These are phyloP conservation scores for Halyomorpha halys DNA, from an alignment of 1,140 invertebrate genomes.

Conservation along the genomic window DNA sequence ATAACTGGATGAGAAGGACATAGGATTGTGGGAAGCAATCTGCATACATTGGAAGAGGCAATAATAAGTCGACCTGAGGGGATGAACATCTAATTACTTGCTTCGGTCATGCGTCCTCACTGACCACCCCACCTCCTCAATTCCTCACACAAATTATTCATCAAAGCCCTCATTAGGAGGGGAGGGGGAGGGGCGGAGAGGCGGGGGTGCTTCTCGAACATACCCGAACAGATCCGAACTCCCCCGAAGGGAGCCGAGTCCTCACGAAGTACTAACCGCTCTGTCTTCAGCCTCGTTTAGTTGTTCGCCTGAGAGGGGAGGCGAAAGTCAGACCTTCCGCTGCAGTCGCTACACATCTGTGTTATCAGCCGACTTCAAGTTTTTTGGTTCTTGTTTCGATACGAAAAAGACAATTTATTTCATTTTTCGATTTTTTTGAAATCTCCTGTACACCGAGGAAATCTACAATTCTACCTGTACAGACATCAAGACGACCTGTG, in stretches of 20 bases:
- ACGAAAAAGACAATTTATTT: too few relatives aligned
- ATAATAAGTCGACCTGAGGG: not conserved
- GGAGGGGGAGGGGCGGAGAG: not conserved
- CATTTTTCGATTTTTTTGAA: too few relatives aligned
- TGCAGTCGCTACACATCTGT: too few relatives aligned
- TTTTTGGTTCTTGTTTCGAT: too few relatives aligned
- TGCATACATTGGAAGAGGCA: not conserved
- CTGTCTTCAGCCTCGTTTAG: constrained; percentile 10
- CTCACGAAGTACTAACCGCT: constrained; percentile 4
- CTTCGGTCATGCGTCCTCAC: constrained; percentile 3
- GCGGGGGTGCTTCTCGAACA: not conserved
- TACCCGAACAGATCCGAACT: not conserved
- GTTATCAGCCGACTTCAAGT: too few relatives aligned
- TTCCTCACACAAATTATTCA: too few relatives aligned
- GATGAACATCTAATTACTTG: constrained; percentile 8
- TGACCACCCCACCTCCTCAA: too few relatives aligned
- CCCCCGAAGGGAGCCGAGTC: not conserved
- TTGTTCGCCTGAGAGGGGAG: constrained; percentile 7
- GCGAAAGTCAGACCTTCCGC: too few relatives aligned
- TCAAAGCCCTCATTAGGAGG: not conserved
- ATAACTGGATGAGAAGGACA: constrained; percentile 1
- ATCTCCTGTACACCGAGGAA: too few relatives aligned
- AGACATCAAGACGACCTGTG: too few relatives aligned
- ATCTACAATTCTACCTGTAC: too few relatives aligned
- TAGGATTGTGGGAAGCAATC: not conserved